Evolutionary conservation across 2,888 invertebrate genomes (phyloP).

Genomic region (Hipparchia semele): DNA sequence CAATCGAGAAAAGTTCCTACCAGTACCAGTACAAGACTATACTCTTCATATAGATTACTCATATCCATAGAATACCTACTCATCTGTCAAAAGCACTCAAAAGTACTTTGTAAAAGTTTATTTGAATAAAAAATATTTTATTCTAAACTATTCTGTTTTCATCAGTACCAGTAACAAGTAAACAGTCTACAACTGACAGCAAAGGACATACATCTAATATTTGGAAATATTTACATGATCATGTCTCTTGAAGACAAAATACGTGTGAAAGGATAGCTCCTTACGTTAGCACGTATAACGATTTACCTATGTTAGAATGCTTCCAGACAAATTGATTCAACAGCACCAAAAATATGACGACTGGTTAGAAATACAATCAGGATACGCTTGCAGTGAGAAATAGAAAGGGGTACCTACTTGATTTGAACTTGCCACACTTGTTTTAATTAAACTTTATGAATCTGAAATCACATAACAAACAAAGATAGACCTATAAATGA

Average conservation of each 20-base stretch:
- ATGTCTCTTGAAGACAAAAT: slow-evolving; percentile 63
- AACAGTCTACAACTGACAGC: slow-evolving; percentile 53
- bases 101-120: too few relatives aligned
- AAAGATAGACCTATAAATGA: too few relatives aligned
- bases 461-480: too few relatives aligned
- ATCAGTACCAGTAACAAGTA: slow-evolving; percentile 44
- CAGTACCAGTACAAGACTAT: too few relatives aligned
- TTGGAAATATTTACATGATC: slow-evolving; percentile 62
- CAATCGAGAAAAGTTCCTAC: too few relatives aligned
- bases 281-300: slow-evolving; percentile 43
- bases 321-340: slow-evolving; percentile 30
- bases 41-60: too few relatives aligned
- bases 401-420: too few relatives aligned
- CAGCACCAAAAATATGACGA: background rate
- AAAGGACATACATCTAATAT: slow-evolving; percentile 67
- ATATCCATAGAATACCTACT: too few relatives aligned
- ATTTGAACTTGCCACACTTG: too few relatives aligned
- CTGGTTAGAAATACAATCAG: background rate
- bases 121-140: background rate
- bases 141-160: background rate
- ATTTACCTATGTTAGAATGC: slow-evolving; percentile 49
- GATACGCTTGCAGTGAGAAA: background rate
- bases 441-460: too few relatives aligned
- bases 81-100: too few relatives aligned
- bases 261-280: slow-evolving; percentile 46